Conservation (phyloP, 2,113 vertebrate genomes). For the Pachypanchax playfairii region DNA sequence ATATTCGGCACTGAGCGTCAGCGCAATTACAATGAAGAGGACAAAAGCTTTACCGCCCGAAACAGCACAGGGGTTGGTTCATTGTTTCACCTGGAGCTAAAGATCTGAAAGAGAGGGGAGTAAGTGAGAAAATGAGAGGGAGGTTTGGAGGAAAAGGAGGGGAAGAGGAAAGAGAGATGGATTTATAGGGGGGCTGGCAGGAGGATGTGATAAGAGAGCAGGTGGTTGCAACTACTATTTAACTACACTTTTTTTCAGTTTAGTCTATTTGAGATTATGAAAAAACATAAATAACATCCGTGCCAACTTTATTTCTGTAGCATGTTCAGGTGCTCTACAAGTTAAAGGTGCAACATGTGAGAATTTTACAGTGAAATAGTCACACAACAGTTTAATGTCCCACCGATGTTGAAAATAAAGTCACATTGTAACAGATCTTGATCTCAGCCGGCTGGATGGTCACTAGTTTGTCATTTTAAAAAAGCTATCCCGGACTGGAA, state of each 20-base stretch:
- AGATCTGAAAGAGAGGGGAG: slow-evolving; percentile 78
- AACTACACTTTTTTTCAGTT: neutral
- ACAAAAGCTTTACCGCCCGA: slow-evolving; percentile 86
- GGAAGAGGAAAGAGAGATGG: slow-evolving; percentile 24
- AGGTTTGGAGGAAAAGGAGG: slow-evolving; percentile 19
- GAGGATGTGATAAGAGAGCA: slow-evolving; percentile 16
- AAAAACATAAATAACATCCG: neutral
- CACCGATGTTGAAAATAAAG: too few relatives aligned
- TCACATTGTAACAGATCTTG: too few relatives aligned
- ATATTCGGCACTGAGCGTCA: slow-evolving; percentile 74
- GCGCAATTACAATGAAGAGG: slow-evolving; percentile 73
- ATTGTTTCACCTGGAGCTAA: slow-evolving; percentile 92
- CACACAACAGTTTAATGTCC: too few relatives aligned
- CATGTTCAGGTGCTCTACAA: too few relatives aligned
- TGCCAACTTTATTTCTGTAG: too few relatives aligned
- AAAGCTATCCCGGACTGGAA: too few relatives aligned
- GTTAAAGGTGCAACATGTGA: too few relatives aligned
- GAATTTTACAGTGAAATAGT: too few relatives aligned
- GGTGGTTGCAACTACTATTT: slow-evolving; percentile 20
- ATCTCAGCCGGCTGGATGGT: too few relatives aligned
- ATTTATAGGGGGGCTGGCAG: neutral
- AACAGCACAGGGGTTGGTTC: slow-evolving; percentile 85
- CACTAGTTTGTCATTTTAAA: too few relatives aligned
- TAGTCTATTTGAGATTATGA: neutral
- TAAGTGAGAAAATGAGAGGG: slow-evolving; percentile 23